phyloP scores from a whole-genome alignment of 2,797 vertebrate species.

The Gadopsis marmoratus region DNA sequence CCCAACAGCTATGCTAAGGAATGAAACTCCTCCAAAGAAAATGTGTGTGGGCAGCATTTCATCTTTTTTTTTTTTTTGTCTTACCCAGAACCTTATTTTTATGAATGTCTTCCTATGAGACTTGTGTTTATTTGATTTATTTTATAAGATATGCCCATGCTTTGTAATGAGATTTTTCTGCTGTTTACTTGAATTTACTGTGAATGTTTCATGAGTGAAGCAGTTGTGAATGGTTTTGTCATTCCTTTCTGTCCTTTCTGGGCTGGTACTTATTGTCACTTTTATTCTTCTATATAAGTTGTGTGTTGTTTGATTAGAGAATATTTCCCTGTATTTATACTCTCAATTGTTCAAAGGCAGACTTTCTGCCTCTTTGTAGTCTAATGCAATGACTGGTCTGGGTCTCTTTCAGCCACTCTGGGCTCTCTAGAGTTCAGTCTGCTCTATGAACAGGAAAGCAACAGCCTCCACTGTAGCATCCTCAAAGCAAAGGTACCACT shows the following conservation, averaged over 20 bases:
- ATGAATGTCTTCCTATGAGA: constrained; percentile 49
- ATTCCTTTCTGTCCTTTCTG: constrained; percentile 10
- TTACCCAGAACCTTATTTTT: constrained; percentile 38
- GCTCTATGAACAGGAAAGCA: constrained; percentile 93
- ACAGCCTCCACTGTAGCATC: constrained; percentile 94
- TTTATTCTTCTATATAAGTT: constrained; percentile 12
- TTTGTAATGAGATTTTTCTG: constrained; percentile 42
- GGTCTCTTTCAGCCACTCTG: constrained; percentile 90
- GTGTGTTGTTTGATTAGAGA: constrained; percentile 45
- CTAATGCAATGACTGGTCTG: constrained; percentile 52
- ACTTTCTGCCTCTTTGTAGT: constrained; percentile 30
- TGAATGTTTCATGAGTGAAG: constrained; percentile 27
- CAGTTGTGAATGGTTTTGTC: neutral
- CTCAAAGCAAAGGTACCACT: constrained; percentile 92
- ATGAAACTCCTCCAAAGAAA: constrained; percentile 56
- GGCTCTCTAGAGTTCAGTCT: constrained; percentile 96
- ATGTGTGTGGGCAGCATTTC: constrained; percentile 57
- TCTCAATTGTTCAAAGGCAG: constrained; percentile 36
- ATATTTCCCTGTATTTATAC: constrained; percentile 15
- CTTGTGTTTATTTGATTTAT: constrained; percentile 50
- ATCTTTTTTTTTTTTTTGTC: constrained; percentile 26
- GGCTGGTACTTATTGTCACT: constrained; percentile 9
- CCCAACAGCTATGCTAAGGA: constrained; percentile 25
- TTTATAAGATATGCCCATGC: constrained; percentile 27
- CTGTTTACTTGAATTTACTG: constrained; percentile 29